These are phyloP conservation scores for Ageneiosus marmoratus DNA, from an alignment of 2,113 vertebrate species.

Conservation along the genomic window DNA sequence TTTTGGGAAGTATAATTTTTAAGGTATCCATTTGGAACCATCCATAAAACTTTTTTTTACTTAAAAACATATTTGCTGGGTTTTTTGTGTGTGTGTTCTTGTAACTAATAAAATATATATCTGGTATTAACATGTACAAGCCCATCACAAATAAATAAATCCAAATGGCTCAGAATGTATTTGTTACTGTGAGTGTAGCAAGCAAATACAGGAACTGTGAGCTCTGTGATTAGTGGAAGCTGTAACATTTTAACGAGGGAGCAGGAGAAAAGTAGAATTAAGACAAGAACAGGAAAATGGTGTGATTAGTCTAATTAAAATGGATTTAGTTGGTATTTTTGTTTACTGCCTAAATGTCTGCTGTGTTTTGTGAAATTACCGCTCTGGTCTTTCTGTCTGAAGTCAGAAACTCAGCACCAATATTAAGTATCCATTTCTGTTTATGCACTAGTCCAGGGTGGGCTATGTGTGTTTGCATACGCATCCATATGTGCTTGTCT, in stretches of 20 bases:
- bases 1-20: not conserved
- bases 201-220: not conserved
- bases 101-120: not conserved
- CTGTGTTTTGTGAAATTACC: constrained; percentile 48
- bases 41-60: not conserved
- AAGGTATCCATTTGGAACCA: not conserved
- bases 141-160: not conserved
- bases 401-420: constrained; percentile 63
- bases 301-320: constrained; percentile 64
- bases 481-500: not conserved
- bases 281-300: constrained; percentile 42
- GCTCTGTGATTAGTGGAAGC: constrained; percentile 27
- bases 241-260: constrained; percentile 19
- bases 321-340: constrained; percentile 58
- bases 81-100: not conserved
- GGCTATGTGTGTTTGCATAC: not conserved
- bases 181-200: constrained; percentile 7
- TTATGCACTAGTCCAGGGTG: constrained; percentile 37
- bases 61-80: not conserved
- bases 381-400: constrained; percentile 50
- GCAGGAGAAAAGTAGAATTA: constrained; percentile 9
- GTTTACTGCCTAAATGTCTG: constrained; percentile 63
- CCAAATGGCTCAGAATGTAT: not conserved
- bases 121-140: not conserved
- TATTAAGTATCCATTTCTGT: constrained; percentile 65